Evolutionary conservation across 2,888 invertebrate genomes (phyloP), one percentile per base, ranked within the genome.

Genomic region (Syrista parreyssii): DNA sequence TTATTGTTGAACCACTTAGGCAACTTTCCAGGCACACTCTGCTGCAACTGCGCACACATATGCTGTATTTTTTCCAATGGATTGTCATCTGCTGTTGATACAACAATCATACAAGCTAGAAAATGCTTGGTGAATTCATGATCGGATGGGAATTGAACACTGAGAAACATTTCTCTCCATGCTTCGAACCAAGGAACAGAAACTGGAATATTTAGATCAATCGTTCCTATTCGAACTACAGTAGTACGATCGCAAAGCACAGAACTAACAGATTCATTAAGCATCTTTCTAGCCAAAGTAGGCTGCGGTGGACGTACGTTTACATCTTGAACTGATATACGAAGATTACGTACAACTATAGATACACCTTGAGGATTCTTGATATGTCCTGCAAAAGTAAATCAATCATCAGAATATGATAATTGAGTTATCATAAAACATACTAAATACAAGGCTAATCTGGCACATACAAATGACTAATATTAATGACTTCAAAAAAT

Each of bases 61-160:
- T 94, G 94, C 87, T 96, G 95, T 85, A 98, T 96, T 82, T 95
- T 95, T 83, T 97, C 97, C 79, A 97, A 92, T 11, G 98, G 96
- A 92, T 95, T 95, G 1, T 95, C 94, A 91, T 96, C 96, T 55
- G 93, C 92, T 55, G 96, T 94, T 33, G 95, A 95, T 32, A 95
- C 93, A 23, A 96, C 95, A 86, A 97, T 93, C 87, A 97, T 94
- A 90, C 97, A 97, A 23, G 96, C 96, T 76, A 97, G 90, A 88
- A 96, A 96, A 91, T 98, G 97, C 88, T 97, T 96, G 0, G 98
- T 96, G 89, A 98, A 99, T 92, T 99, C 99, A 93, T 99, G 99
- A 89, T 99, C 99, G 6, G 96, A 96, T 31, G 97, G 97, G 90
- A 96, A 97, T 89, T 97, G 95, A 79, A 97, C 95, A 88, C 96